Percentiles rank a stretch among this genome's conserved stretches.
phyloP scores from a whole-genome alignment of 2,797 vertebrate genomes.

The Thunnus albacares region DNA sequence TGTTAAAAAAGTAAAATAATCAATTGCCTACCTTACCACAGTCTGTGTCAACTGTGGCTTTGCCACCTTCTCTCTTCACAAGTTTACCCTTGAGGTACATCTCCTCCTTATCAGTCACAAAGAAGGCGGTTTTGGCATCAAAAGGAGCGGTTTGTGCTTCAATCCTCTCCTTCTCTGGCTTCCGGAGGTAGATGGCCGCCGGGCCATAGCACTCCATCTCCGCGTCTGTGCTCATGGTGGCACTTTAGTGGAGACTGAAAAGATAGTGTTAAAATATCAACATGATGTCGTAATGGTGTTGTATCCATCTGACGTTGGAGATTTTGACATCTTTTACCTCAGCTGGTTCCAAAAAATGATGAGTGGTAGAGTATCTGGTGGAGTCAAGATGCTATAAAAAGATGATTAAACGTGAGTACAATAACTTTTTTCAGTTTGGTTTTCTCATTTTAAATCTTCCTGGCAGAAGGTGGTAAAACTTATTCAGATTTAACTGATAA shows the following conservation, averaged over 20 bases:
- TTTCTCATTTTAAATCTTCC: too few relatives aligned
- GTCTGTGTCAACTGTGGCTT: constrained; percentile 89
- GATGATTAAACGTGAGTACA: too few relatives aligned
- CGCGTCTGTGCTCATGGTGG: constrained; percentile 88
- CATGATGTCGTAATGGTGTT: background rate
- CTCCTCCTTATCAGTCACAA: constrained; percentile 85
- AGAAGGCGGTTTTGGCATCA: constrained; percentile 89
- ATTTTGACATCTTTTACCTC: too few relatives aligned
- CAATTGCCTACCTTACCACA: constrained; percentile 77
- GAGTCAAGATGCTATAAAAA: too few relatives aligned
- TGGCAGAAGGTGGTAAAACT: too few relatives aligned
- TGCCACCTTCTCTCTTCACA: constrained; percentile 87
- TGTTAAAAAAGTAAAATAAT: too few relatives aligned
- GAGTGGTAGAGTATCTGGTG: too few relatives aligned
- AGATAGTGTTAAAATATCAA: background rate
- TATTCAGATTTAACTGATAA: too few relatives aligned
- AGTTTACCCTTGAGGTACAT: constrained; percentile 90
- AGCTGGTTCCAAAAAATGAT: too few relatives aligned
- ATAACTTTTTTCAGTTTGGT: too few relatives aligned
- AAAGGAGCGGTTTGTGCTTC: constrained; percentile 90
- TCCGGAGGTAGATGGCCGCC: constrained; percentile 89
- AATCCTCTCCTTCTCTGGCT: constrained; percentile 91
- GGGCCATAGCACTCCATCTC: constrained; percentile 90
- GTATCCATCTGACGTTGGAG: too few relatives aligned
- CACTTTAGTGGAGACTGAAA: constrained; percentile 52